Base-by-base conservation (phyloP, 2,888 invertebrate genomes). In the Allophyes oxyacanthae region DNA sequence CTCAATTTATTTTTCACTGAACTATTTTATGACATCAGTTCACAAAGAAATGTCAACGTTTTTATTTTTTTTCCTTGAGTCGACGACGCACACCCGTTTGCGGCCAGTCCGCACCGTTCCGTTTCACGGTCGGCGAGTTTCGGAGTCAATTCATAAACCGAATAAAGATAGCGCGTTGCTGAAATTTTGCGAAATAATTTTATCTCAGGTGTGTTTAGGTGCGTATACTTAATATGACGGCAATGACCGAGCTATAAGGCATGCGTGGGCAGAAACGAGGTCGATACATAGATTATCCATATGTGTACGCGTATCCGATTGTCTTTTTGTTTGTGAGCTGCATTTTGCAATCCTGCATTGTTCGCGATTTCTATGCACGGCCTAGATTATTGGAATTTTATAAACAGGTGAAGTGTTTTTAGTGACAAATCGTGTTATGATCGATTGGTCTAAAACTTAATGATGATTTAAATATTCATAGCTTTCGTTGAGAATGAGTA, bases 11-110 rank as follows among this genome's bases (percentile, higher is more conserved):
- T 84, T 79, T 81, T 64, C 81, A 82, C 81, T 80, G 64, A 75
- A 64, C 38, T 59, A 72, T 58, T 63, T 44, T 79, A 84, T 83
- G 83, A 87, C 83, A 88, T 84, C 84, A 86, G 82, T 79, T 81
- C 81, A 83, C 82, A 88, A 86, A 82, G 81, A 86, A 87, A 89
- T 79, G 91, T 91, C 92, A 92, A 88, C 87, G 78, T 83, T 83
- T 84, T 83, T 78, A 56, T 75, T 81, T 83, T 88, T 88, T 87
- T 84, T 82, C 77, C 72, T 62, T 41, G 48, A 79, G 70, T 78
- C 79, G 78, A 82, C 83, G 76, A 74, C 75, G 72, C 72, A 74
- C 69, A 61, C 76, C 77, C 72, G 82, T 81, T 81, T 77, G 77
- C 82, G 76, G 86, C 87, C 86, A 85, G 87, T 85, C 77, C 74